Evolutionary conservation across 2,797 vertebrate genomes (phyloP).

Genomic region (Cossypha caffra): DNA sequence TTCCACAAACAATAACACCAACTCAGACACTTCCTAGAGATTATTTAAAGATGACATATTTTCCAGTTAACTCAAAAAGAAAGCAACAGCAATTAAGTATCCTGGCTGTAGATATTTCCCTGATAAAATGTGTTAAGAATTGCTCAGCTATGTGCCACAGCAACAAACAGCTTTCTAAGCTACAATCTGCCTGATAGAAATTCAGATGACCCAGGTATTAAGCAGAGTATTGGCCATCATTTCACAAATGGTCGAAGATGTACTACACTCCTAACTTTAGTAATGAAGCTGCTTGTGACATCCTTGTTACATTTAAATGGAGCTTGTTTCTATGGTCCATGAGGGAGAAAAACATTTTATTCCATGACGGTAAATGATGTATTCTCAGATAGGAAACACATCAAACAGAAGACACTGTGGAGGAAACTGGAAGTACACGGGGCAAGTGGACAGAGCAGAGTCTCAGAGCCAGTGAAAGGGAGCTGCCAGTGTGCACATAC

Average conservation of each 20-base stretch:
- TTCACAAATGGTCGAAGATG: not conserved
- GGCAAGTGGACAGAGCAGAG: not conserved
- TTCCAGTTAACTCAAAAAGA: not conserved
- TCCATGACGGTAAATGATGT: not conserved
- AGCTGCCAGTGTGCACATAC: not conserved
- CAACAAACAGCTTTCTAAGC: not conserved
- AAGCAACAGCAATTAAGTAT: not conserved
- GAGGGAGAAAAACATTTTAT: not conserved
- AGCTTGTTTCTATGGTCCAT: not conserved
- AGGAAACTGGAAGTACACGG: not conserved
- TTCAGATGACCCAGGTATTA: not conserved
- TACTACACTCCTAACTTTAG: not conserved
- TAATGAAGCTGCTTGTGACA: not conserved
- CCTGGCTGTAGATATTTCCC: not conserved
- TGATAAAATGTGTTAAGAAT: not conserved
- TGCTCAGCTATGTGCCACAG: not conserved
- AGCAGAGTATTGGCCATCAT: not conserved
- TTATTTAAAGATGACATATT: conserved; percentile 32
- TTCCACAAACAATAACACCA: not conserved
- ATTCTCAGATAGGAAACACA: not conserved
- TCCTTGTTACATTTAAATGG: not conserved
- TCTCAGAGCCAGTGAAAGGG: not conserved
- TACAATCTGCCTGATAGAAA: not conserved
- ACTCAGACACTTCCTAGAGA: not conserved
- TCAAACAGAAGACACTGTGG: not conserved